Base-by-base conservation (phyloP, 2,797 vertebrate species). In the Rallus crepitans region DNA sequence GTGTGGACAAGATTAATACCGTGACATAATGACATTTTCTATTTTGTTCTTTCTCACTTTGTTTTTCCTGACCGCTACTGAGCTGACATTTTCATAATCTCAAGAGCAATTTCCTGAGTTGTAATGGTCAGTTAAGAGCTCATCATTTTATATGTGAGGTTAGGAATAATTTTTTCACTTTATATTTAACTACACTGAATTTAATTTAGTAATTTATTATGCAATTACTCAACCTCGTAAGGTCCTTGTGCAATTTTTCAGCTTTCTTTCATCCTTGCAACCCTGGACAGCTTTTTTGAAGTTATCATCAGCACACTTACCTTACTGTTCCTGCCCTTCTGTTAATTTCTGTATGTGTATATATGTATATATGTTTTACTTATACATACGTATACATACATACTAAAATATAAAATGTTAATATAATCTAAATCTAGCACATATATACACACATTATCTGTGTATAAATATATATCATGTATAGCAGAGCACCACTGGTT, bases 41-140 rank as follows among this genome's bases (percentile, higher is more conserved):
- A 33, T 88, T 93, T 94, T 83, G 53, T 25, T 80, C 39, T 65
- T 76, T 89, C 30, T 64, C 68, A 82, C 68, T 91, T 96, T 90
- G 82, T 87, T 94, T 95, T 82, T 90, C 82, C 76, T 56, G 40
- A 89, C 52, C 57, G 27, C 56, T 77, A 70, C 31, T 42, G 52
- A 91, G 75, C 42, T 95, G 88, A 85, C 61, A 77, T 90, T 94
- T 93, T 90, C 82, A 83, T 70, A 88, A 88, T 75, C 82, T 90
- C 61, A 87, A 76, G 30, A 78, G 56, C 77, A 92, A 83, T 92
- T 87, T 95, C 75, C 63, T 28, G 31, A 94, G 89, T 20, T 71
- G 33, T 50, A 94, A 90, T 8, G 88, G 87, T 81, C 90, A 93
- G 60, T 85, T 96, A 93, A 85, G 48, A 93, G 60, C n/a, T 89